A percentile compares a stretch with the other conserved stretches of the same genome.
phyloP scores from a whole-genome alignment of 2,888 invertebrate species.

The Noctua fimbriata region DNA sequence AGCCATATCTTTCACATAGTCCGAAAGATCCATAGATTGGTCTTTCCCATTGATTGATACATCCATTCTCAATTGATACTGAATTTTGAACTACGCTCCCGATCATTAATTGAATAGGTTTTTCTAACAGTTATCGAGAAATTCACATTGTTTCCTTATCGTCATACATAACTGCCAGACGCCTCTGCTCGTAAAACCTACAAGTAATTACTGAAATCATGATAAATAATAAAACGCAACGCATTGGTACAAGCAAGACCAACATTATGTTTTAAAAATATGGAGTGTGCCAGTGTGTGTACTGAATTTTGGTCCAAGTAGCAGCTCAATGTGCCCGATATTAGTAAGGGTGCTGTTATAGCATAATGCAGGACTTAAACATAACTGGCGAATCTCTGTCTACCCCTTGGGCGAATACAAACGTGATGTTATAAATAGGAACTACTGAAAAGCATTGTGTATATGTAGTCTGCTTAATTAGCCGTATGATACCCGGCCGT shows the following conservation, averaged over 20 bases:
- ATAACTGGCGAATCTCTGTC: not conserved
- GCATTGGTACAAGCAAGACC: not conserved
- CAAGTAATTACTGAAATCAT: constrained; percentile 13
- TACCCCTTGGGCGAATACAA: not conserved
- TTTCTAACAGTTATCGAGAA: not conserved
- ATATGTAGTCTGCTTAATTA: constrained; percentile 43
- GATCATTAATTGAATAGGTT: not conserved
- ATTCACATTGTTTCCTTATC: constrained; percentile 14
- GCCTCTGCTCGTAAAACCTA: constrained; percentile 7
- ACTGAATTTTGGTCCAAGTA: not conserved
- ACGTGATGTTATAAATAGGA: constrained; percentile 32
- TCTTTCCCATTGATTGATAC: not conserved
- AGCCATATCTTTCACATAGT: not conserved
- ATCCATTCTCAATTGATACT: not conserved
- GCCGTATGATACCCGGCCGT: constrained; percentile 37
- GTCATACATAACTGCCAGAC: not conserved
- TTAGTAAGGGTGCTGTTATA: not conserved
- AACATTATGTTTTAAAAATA: not conserved
- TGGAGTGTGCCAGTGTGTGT: not conserved
- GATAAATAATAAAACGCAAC: not conserved
- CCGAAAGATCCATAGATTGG: not conserved
- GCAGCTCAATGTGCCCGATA: not conserved
- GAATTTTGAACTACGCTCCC: not conserved
- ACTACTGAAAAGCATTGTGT: constrained; percentile 27
- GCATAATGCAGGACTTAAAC: not conserved